phyloP scores from a whole-genome alignment of 2,113 vertebrate genomes.

The Trichechus manatus region DNA sequence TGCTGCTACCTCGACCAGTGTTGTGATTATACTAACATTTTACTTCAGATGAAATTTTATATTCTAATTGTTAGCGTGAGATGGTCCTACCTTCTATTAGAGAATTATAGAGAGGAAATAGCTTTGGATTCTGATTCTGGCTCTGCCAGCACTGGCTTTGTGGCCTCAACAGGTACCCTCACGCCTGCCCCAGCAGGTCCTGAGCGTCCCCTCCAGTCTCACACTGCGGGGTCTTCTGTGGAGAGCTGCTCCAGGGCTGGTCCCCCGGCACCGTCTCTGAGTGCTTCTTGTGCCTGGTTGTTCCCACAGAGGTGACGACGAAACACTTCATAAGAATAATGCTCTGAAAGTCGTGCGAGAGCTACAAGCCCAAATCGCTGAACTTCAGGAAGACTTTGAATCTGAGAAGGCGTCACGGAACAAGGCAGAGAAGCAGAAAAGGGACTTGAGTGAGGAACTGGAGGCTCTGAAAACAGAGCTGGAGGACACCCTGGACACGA shows the following conservation, averaged over 20 bases:
- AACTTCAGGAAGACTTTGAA: slow-evolving; percentile 98
- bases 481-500: slow-evolving; percentile 98
- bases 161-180: not conserved
- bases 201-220: not conserved
- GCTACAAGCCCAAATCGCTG: slow-evolving; percentile 96
- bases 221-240: fast-evolving
- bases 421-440: slow-evolving; percentile 98
- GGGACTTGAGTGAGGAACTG: slow-evolving; percentile 97
- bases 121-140: not conserved
- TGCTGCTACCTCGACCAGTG: not conserved
- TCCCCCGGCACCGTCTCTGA: fast-evolving
- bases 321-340: slow-evolving; percentile 95
- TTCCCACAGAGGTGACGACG: slow-evolving; percentile 94
- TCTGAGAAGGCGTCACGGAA: slow-evolving; percentile 95
- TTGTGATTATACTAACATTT: not conserved
- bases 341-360: slow-evolving; percentile 95
- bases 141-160: not conserved
- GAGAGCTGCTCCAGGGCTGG: fast-evolving
- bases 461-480: slow-evolving; percentile 98
- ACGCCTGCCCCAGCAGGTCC: not conserved
- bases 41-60: not conserved
- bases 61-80: not conserved
- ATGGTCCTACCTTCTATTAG: not conserved
- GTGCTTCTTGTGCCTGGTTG: not conserved
- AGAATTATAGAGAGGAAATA: not conserved